A percentile compares a stretch with the other conserved stretches of the same genome.
phyloP scores from a whole-genome alignment of 2,888 invertebrate species.

The Calameuta filiformis region DNA sequence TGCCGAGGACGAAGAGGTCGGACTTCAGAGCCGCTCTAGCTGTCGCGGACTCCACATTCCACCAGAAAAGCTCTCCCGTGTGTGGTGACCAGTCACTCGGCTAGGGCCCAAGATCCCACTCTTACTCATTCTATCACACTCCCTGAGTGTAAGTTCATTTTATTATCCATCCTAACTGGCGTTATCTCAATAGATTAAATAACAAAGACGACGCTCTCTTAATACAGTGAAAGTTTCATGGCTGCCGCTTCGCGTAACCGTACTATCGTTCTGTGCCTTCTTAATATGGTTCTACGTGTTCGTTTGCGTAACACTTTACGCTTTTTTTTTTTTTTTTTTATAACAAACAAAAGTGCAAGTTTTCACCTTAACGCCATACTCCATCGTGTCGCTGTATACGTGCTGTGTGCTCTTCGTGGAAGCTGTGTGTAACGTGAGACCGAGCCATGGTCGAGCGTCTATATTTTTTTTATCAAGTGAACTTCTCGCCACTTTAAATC shows the following conservation, averaged over 20 bases:
- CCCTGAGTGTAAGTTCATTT: constrained; percentile 64
- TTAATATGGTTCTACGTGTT: not conserved
- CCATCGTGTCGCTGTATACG: not conserved
- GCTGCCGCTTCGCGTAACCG: not conserved
- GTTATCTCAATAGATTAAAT: not conserved
- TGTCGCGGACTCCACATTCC: constrained; percentile 80
- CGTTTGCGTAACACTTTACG: not conserved
- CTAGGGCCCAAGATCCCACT: constrained; percentile 58
- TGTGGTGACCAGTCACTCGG: constrained; percentile 35
- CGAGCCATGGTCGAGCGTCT: not conserved
- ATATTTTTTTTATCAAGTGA: not conserved
- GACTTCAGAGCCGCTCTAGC: constrained; percentile 75
- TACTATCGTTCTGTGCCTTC: not conserved
- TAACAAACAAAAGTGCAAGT: not conserved
- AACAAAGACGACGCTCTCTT: not conserved
- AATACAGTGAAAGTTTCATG: not conserved
- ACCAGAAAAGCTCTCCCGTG: constrained; percentile 65
- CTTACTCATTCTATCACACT: constrained; percentile 69
- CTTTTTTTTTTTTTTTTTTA: not conserved
- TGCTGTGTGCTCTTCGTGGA: not conserved
- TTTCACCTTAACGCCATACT: not conserved
- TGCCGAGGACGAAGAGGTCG: constrained; percentile 50
- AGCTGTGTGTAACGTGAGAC: not conserved
- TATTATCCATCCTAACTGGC: not conserved
- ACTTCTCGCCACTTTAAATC: not conserved